Base-by-base conservation (phyloP, 2,888 invertebrate genomes). In the Steinernema carpocapsae region DNA sequence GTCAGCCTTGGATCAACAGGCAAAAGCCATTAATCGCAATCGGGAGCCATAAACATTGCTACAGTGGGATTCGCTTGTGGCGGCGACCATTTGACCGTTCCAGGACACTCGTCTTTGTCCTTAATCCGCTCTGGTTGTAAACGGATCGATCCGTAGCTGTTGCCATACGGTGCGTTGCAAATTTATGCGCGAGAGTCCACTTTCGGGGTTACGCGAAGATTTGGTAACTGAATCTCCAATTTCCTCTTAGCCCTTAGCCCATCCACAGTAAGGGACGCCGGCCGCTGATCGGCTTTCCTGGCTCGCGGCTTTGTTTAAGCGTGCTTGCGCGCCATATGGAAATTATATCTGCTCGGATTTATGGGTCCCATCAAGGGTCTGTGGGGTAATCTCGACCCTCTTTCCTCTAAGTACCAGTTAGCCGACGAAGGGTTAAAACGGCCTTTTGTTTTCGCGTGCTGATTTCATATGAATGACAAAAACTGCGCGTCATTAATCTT, bases 271-370 rank as follows among this genome's bases (percentile, higher is more conserved):
- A 17, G 7, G 56, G n/a, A n/a, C n/a, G n/a, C n/a, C n/a, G n/a
- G n/a, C n/a, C n/a, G n/a, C n/a, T n/a, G n/a, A n/a, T n/a, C n/a
- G n/a, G n/a, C n/a, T n/a, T n/a, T n/a, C n/a, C n/a, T n/a, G n/a
- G n/a, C n/a, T n/a, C n/a, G 22, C 56, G 56, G 56, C 56, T 56
- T 56, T 56, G 56, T 56, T 26, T 56, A 56, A 56, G 56, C 56
- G 56, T 26, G n/a, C n/a, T n/a, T n/a, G 10, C 43, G 56, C 56
- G 26, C 56, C 56, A 56, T 56, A 56, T 56, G 56, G 56, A 56
- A 56, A 56, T 56, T 17, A 56, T 56, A 56, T 22, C 56, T 22
- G 56, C 22, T 56, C 56, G 56, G 56, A 56, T 56, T 56, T 56
- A 56, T 56, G 56, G 56, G 56, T 12, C 56, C 56, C 56, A 24